Evolutionary conservation across 2,113 vertebrate species (phyloP), one percentile per base, ranked within the genome.

Genomic region (Tachuris rubrigastra): DNA sequence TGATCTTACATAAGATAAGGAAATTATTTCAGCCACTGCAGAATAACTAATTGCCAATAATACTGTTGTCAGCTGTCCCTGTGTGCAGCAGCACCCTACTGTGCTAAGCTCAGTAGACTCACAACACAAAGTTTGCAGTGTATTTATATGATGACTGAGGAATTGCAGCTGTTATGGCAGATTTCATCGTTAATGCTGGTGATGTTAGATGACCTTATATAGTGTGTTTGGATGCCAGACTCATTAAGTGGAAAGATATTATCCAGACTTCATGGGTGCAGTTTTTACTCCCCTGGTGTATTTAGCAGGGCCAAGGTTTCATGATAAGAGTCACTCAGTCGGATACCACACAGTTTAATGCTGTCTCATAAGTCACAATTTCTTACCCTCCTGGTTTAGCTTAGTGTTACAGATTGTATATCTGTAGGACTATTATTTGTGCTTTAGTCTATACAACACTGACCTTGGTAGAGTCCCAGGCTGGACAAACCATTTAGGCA

Each of bases 1-100:
- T 86, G 93, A 90, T 97, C 78, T 91, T 86, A 89, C 24, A 68
- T 81, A 75, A 87, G 90, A 96, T 93, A 90, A 87, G 47, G 22
- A 91, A 95, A 93, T 97, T 91, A 95, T 92, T 95, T 67, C 67
- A 89, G 46, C 30, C 67, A 90, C 60, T 53, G 20, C 31, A 86
- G 92, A 91, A 93, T 92, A 84, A 62, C 79, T 95, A 95, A 96
- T 94, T 87, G 77, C 67, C 85, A 74, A 47, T 91, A 93, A 93
- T 56, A 92, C 31, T 90, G 65, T 75, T 84, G 79, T 91, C 85
- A 92, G 46, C 44, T 50, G 31, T 76, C 79, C 60, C 75, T 85
- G 41, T 59, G 44, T 76, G 75, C 33, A 80, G 67, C 50, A 96
- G 81, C 74, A 89, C 75, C 89, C 65, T 83, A 65, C 35, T 63